Percentiles rank a stretch among this genome's conserved stretches.
Conservation (phyloP, 2,888 invertebrate species). For the Macroteleia sp. region DNA sequence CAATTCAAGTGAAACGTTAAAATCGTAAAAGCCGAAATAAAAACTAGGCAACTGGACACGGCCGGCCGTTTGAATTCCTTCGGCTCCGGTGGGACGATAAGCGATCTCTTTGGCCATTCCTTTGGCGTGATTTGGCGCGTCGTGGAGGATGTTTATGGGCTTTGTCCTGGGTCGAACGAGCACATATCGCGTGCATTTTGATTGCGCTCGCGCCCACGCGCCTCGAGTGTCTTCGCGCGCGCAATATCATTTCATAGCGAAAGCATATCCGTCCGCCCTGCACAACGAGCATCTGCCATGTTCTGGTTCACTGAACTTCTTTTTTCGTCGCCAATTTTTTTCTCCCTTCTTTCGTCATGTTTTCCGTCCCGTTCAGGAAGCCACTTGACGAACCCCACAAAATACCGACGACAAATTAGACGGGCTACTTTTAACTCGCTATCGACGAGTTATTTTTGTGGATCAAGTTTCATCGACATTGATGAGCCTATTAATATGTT, state of each 20-base stretch:
- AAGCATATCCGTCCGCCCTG: conserved; percentile 39
- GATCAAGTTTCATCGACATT: too few species aligned
- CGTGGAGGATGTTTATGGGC: conserved; percentile 51
- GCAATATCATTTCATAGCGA: conserved; percentile 49
- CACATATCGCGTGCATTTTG: conserved; percentile 55
- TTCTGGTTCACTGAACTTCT: conserved; percentile 49
- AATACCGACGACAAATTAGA: too few species aligned
- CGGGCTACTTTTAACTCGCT: too few species aligned
- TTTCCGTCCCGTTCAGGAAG: not conserved
- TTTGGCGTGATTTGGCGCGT: conserved; percentile 53
- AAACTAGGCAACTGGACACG: conserved; percentile 5
- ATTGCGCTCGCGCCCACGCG: conserved; percentile 56
- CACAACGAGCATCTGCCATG: conserved; percentile 32
- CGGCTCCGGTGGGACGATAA: conserved; percentile 25
- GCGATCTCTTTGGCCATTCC: conserved; percentile 44
- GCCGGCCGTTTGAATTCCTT: conserved; percentile 10
- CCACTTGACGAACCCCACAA: too few species aligned
- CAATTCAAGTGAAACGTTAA: not conserved
- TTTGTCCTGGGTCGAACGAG: conserved; percentile 52
- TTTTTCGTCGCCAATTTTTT: conserved; percentile 28
- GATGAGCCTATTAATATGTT: too few species aligned
- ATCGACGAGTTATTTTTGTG: too few species aligned
- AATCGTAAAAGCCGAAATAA: conserved; percentile 6
- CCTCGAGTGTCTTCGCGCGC: conserved; percentile 40
- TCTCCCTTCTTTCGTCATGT: not conserved